These are phyloP conservation scores for Euclidia mi DNA, from an alignment of 2,888 invertebrate genomes.

Conservation along the genomic window DNA sequence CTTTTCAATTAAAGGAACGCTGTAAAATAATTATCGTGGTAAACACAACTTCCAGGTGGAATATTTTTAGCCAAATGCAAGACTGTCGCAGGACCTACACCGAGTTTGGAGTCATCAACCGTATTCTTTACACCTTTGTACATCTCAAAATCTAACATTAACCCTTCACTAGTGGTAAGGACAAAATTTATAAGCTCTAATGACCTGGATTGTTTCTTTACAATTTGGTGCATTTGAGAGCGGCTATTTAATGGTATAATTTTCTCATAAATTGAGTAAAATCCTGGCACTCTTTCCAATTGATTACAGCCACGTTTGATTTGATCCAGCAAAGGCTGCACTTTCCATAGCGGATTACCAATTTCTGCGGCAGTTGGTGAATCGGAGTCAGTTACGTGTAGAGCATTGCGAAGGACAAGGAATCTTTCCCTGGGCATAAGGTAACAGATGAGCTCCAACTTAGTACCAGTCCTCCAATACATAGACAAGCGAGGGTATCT, in stretches of 20 bases:
- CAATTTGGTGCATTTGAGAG: conserved; percentile 1
- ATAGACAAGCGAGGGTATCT: not conserved
- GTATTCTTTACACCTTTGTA: conserved; percentile 7
- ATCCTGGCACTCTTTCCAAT: not conserved
- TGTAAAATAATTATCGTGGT: too few species aligned
- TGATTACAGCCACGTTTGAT: not conserved
- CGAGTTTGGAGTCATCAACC: too few species aligned
- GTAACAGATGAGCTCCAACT: not conserved
- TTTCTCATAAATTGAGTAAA: too few species aligned
- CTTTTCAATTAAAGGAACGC: too few species aligned
- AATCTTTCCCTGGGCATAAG: conserved; percentile 27
- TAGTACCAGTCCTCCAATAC: not conserved
- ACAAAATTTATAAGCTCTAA: conserved; percentile 16
- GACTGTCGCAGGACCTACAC: too few species aligned
- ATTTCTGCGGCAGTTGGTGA: not conserved
- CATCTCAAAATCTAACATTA: conserved; percentile 21
- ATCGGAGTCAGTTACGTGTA: conserved; percentile 30
- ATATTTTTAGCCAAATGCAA: too few species aligned
- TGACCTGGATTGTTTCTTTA: conserved; percentile 10
- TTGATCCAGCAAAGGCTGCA: not conserved
- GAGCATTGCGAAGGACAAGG: conserved; percentile 12
- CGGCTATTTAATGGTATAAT: not conserved
- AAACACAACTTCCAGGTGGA: too few species aligned
- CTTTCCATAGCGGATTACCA: not conserved
- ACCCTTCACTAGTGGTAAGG: conserved; percentile 19